Base-by-base conservation (phyloP, 2,888 invertebrate species). In the Coenonympha arcania region DNA sequence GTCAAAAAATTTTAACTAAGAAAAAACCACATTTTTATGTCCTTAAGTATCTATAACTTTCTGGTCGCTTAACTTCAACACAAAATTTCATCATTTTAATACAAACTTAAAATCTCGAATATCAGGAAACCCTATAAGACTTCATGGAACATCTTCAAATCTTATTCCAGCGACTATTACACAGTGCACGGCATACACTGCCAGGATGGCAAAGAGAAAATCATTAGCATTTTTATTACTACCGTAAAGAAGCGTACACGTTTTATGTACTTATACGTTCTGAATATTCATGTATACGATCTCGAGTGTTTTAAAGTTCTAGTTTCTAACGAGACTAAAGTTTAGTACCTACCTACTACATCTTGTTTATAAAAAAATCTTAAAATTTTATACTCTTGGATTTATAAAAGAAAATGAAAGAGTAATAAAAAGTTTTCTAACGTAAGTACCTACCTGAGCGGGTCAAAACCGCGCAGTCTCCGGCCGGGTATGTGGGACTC, bases 181-280 rank as follows among this genome's bases (percentile, higher is more conserved):
- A 51, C 41, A 24, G 20, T 30, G 31, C 9, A 26, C 18, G 18
- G 36, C 41, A 49, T 46, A 46, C 30, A 41, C 26, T 37, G 20
- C 26, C 15, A 43, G 24, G 33, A 31, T 24, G 31, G 54, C 50
- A 50, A 54, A 44, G 44, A 24, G 44, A 45, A 39, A 33, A 34
- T 41, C 34, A 54, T 48, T 50, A 50, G 48, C 44, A 50, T 54
- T 53, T 53, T 53, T 49, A 53, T 49, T 53, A 42, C 53, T 42
- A 34, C 37, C 49, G 46, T 53, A 45, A 52, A 52, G 52, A 52
- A 52, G 30, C 34, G 44, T 40, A 36, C 48, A 52, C 52, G 46
- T 49, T 26, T 26, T 26, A 26, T 9, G 9, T 26, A 24, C 6
- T 42, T 48, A 19, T 33, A 31, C 18, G 19, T 41, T 24, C 24